A percentile compares a stretch with the other conserved stretches of the same genome.
Conservation (phyloP, 2,797 vertebrate genomes). For the Enteromius treurensis region DNA sequence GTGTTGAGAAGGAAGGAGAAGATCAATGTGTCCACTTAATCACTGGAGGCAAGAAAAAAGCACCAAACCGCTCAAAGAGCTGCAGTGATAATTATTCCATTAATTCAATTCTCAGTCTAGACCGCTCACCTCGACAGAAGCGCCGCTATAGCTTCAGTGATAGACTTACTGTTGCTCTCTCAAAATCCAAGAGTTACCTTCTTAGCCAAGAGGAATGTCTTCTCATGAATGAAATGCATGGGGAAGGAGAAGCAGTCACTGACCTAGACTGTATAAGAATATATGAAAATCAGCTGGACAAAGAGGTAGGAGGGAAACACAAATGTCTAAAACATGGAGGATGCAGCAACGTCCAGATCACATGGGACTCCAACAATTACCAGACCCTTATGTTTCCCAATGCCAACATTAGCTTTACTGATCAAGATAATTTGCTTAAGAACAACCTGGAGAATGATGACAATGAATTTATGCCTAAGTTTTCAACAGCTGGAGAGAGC, state of each 20-base stretch:
- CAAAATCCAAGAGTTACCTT: slow-evolving; percentile 86
- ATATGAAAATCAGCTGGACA: slow-evolving; percentile 91
- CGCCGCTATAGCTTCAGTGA: slow-evolving; percentile 83
- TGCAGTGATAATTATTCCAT: slow-evolving; percentile 68
- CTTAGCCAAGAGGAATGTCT: slow-evolving; percentile 84
- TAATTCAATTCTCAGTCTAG: slow-evolving; percentile 81
- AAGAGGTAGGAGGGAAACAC: slow-evolving; percentile 84
- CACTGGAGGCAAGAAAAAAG: slow-evolving; percentile 58
- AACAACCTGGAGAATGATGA: slow-evolving; percentile 73
- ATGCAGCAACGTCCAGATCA: slow-evolving; percentile 67
- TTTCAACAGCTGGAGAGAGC: slow-evolving; percentile 77
- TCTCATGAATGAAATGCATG: slow-evolving; percentile 77
- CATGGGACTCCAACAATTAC: slow-evolving; percentile 88
- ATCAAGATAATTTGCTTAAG: slow-evolving; percentile 80
- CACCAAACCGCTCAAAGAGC: slow-evolving; percentile 71
- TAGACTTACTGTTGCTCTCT: slow-evolving; percentile 87
- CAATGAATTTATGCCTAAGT: slow-evolving; percentile 72
- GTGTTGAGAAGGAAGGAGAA: slow-evolving; percentile 78
- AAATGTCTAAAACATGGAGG: slow-evolving; percentile 34
- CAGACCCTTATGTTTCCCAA: slow-evolving; percentile 86
- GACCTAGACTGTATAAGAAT: slow-evolving; percentile 62
- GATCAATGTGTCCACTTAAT: not conserved
- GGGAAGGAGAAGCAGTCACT: slow-evolving; percentile 72
- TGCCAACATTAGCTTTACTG: slow-evolving; percentile 88
- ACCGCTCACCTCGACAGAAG: slow-evolving; percentile 78